These are phyloP conservation scores for Nannoperca australis DNA, from an alignment of 2,797 vertebrate species.

Conservation along the genomic window DNA sequence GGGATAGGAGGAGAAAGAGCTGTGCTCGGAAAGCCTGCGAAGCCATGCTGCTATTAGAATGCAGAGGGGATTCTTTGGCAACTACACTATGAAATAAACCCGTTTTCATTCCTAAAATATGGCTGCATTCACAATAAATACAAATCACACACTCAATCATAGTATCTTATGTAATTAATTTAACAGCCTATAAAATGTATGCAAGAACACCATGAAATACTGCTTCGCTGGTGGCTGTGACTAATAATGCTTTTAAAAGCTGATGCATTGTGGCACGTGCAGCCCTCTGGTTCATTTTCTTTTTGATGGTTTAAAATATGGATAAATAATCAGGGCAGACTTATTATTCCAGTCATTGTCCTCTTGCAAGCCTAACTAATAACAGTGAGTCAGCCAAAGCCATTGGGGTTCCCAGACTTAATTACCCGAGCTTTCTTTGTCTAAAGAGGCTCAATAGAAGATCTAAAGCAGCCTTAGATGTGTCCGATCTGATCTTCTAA, in stretches of 20 bases:
- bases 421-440: slow-evolving; percentile 71
- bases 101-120: slow-evolving; percentile 36
- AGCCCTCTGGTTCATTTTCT: slow-evolving; percentile 39
- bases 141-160: slow-evolving; percentile 36
- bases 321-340: slow-evolving; percentile 62
- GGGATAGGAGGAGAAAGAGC: slow-evolving; percentile 59
- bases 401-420: slow-evolving; percentile 67
- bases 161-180: slow-evolving; percentile 45
- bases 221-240: slow-evolving; percentile 25
- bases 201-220: slow-evolving; percentile 11
- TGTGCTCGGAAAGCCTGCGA: slow-evolving; percentile 54
- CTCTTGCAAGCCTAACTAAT: slow-evolving; percentile 47
- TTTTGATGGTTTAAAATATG: slow-evolving; percentile 51
- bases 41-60: slow-evolving; percentile 38
- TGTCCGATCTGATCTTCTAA: slow-evolving; percentile 67
- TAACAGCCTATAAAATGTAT: slow-evolving; percentile 21
- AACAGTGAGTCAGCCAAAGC: slow-evolving; percentile 66
- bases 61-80: slow-evolving; percentile 38
- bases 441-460: slow-evolving; percentile 63
- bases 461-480: slow-evolving; percentile 73
- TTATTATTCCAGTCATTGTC: slow-evolving; percentile 64
- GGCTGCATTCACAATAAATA: slow-evolving; percentile 37
- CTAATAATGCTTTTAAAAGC: slow-evolving; percentile 43
- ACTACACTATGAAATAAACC: slow-evolving; percentile 41
- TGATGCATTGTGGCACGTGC: slow-evolving; percentile 10